These are phyloP conservation scores for Carassius gibelio DNA, from an alignment of 2,113 vertebrate species.

Conservation along the genomic window DNA sequence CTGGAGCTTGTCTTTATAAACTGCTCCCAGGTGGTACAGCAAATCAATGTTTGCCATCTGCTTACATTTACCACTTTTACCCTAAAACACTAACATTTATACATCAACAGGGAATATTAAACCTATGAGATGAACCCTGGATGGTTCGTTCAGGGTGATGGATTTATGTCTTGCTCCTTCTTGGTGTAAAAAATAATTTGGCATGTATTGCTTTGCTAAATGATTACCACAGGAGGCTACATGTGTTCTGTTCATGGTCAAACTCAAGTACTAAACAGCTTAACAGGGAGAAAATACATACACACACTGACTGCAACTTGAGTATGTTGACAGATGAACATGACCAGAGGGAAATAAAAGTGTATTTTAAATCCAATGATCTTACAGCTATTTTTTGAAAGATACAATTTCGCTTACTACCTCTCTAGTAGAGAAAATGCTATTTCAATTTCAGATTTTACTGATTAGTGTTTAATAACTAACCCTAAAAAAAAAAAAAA, in stretches of 20 bases:
- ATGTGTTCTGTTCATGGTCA: constrained; percentile 21
- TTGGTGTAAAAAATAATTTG: background rate
- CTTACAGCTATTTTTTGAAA: background rate
- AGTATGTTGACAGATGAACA: constrained; percentile 27
- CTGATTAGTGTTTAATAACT: background rate
- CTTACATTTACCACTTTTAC: constrained; percentile 1
- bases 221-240: background rate
- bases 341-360: background rate
- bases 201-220: background rate
- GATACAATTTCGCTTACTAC: background rate
- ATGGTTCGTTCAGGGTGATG: background rate
- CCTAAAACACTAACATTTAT: constrained; percentile 22
- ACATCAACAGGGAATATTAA: constrained; percentile 1
- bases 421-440: background rate
- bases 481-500: too few species aligned
- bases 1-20: background rate
- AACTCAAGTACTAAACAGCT: constrained; percentile 12
- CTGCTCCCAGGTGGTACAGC: constrained; percentile 15
- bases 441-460: too few species aligned
- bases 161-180: background rate
- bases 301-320: background rate
- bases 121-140: background rate
- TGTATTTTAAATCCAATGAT: background rate
- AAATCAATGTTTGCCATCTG: constrained; percentile 18
- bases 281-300: constrained; percentile 14